A percentile compares a stretch with the other conserved stretches of the same genome.
These are phyloP conservation scores for Noctilio leporinus DNA, from an alignment of 2,113 vertebrate species.

Conservation along the genomic window DNA sequence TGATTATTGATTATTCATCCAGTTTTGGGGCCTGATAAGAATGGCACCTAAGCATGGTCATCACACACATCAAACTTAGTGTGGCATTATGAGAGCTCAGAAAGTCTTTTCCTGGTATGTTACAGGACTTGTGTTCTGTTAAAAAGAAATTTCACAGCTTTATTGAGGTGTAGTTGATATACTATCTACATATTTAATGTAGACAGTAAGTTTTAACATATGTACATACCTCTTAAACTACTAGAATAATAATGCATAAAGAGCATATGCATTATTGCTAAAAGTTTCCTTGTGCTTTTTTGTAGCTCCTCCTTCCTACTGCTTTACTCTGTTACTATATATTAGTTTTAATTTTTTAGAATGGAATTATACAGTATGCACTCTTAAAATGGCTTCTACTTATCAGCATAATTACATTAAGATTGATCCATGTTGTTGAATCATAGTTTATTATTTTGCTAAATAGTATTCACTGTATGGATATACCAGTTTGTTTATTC, in stretches of 20 bases:
- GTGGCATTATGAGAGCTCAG: neutral
- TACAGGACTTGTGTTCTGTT: neutral
- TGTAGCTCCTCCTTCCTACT: neutral
- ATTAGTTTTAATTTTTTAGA: neutral
- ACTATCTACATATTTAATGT: neutral
- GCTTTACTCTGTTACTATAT: neutral
- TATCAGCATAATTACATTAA: neutral
- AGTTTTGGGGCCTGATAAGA: neutral
- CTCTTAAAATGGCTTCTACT: neutral
- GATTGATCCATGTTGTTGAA: neutral
- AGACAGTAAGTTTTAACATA: neutral
- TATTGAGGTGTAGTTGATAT: neutral
- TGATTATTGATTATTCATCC: neutral
- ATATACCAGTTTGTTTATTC: neutral
- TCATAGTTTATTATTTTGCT: neutral
- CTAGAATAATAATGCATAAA: neutral
- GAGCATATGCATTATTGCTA: neutral
- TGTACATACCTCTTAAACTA: neutral
- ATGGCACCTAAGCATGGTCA: neutral
- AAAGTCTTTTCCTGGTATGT: neutral
- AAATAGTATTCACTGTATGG: neutral
- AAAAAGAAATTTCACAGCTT: neutral
- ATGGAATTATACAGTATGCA: neutral
- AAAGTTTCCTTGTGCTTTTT: neutral
- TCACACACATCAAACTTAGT: neutral